Conservation (phyloP, 2,888 invertebrate genomes). For the Cenopis cana region DNA sequence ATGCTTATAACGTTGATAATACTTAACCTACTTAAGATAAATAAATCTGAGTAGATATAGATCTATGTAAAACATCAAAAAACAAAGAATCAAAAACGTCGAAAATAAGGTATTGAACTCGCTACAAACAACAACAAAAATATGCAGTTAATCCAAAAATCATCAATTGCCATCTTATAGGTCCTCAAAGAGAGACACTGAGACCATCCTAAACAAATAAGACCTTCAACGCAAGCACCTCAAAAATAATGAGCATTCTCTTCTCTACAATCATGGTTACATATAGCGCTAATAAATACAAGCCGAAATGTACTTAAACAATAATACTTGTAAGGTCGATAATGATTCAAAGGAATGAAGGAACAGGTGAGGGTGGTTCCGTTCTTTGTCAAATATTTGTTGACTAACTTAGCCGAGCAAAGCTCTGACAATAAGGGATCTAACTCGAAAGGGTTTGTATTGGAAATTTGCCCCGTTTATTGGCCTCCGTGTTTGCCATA, state of each 20-base stretch:
- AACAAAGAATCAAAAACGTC: too few relatives aligned
- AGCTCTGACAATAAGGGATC: slow-evolving; percentile 40
- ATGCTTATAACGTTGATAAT: too few relatives aligned
- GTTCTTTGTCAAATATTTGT: slow-evolving; percentile 42
- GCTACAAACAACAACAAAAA: background rate
- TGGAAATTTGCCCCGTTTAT: slow-evolving; percentile 42
- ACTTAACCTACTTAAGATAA: too few relatives aligned
- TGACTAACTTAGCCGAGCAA: slow-evolving; percentile 38
- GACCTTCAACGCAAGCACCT: slow-evolving; percentile 12
- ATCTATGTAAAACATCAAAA: too few relatives aligned
- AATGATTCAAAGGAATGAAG: slow-evolving; percentile 17
- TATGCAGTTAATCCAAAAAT: background rate
- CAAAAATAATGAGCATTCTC: slow-evolving; percentile 38
- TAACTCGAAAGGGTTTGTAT: slow-evolving; percentile 43
- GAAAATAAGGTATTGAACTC: too few relatives aligned
- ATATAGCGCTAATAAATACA: slow-evolving; percentile 6
- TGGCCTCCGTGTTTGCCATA: slow-evolving; percentile 39
- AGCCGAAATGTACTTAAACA: slow-evolving; percentile 9
- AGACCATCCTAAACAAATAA: slow-evolving; percentile 29
- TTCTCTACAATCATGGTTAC: slow-evolving; percentile 30
- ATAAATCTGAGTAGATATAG: too few relatives aligned
- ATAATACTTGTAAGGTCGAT: slow-evolving; percentile 15
- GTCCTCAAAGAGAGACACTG: slow-evolving; percentile 10
- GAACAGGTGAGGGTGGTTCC: slow-evolving; percentile 38
- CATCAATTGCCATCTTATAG: slow-evolving; percentile 11